Base-by-base conservation (phyloP, 2,888 invertebrate species). In the Drosophila greeni region DNA sequence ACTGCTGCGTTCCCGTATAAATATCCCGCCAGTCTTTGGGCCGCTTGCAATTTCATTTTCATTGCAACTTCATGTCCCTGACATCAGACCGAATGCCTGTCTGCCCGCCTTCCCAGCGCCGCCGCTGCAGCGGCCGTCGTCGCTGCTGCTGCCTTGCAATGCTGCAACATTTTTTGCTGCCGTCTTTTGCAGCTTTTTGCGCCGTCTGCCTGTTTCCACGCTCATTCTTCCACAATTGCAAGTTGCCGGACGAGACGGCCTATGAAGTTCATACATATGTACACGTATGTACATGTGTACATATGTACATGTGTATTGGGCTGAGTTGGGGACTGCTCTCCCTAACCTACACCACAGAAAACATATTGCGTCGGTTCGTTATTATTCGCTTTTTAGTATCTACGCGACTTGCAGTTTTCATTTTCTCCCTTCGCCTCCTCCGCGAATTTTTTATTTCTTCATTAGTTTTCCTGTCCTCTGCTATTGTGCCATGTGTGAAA, bases 51-150 rank as follows among this genome's bases (percentile, higher is more conserved):
- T 79, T 79, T 79, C 79, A 77, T 83, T 79, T 79, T 79, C 79
- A 79, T 83, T 79, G 81, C 79, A 79, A 83, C 79, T 79, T 77
- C 81, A 77, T 79, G 79, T 81, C 79, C 79, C 83, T 79, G 79
- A 79, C 79, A 79, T 83, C 81, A 61, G 81, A 43, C 65, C 45
- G 56, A 76, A 70, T 72, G 71, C 59, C 58, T 56, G 65, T 51
- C 61, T 54, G 75, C 31, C 47, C 39, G 16, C 37, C 42, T 26
- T 36, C 18, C 49, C 23, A 26, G 26, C 20, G 52, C 2, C 48
- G n/a, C 43, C 52, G 20, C 20, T 20, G 20, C n/a, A n/a, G n/a
- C n/a, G n/a, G 52, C 2, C 48, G n/a, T 40, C 52, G 20, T 3
- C 3, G 20, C 14, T 55, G 33, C 33, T 40, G 60, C n/a, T 56